phyloP scores from a whole-genome alignment of 1,140 invertebrate genomes.

The Aphis gossypii region DNA sequence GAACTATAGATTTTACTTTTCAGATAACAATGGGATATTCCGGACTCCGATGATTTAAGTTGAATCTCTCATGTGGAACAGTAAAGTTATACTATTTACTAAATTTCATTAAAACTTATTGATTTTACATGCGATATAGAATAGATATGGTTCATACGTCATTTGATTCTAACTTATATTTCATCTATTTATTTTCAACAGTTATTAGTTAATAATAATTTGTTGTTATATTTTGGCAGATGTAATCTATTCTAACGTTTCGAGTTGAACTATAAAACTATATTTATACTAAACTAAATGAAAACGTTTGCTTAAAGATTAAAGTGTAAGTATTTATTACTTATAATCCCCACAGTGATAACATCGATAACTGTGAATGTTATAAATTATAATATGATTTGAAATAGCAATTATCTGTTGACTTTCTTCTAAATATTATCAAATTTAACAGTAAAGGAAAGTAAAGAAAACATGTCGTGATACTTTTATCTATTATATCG shows the following conservation, averaged over 20 bases:
- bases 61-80: conserved; percentile 1
- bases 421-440: background rate
- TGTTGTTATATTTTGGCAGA: background rate
- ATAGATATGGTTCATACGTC: background rate
- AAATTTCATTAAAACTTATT: conserved; percentile 14
- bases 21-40: background rate
- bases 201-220: background rate
- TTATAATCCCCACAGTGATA: background rate
- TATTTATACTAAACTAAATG: background rate
- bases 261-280: background rate
- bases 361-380: background rate
- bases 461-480: background rate
- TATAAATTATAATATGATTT: background rate
- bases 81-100: background rate
- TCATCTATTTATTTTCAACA: background rate
- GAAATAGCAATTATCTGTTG: background rate
- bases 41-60: background rate
- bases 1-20: conserved; percentile 5
- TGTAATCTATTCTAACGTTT: background rate
- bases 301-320: background rate
- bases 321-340: background rate
- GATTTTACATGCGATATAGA: conserved; percentile 10
- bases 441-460: background rate
- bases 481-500: background rate
- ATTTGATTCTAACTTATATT: background rate